A percentile compares a stretch with the other conserved stretches of the same genome.
Evolutionary conservation across 2,113 vertebrate genomes (phyloP).

Genomic region (Hylia prasina): DNA sequence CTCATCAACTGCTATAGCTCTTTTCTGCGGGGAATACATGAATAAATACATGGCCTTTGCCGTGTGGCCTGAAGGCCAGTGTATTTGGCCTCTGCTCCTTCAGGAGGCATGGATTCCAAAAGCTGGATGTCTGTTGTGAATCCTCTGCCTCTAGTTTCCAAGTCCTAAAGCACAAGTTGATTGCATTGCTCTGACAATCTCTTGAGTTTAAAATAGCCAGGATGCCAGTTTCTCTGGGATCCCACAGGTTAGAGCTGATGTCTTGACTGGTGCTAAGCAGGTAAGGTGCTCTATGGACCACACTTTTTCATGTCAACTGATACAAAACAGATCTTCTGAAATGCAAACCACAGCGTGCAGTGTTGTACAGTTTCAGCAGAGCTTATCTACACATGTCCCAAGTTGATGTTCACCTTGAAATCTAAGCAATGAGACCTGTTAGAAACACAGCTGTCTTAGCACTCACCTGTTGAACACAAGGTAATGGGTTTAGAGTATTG

Average conservation of each 20-base stretch:
- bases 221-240: neutral
- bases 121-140: conserved; percentile 3
- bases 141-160: neutral
- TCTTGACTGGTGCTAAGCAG: neutral
- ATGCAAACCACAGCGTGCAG: accelerated
- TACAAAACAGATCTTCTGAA: neutral
- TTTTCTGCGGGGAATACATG: conserved; percentile 46
- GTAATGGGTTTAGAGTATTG: neutral
- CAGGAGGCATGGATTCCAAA: conserved; percentile 20
- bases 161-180: neutral
- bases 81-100: conserved; percentile 30
- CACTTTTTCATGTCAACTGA: neutral
- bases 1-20: conserved; percentile 45
- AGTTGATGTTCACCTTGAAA: neutral
- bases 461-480: neutral
- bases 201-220: neutral
- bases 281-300: neutral
- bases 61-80: conserved; percentile 30
- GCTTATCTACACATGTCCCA: neutral
- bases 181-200: neutral
- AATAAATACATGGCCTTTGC: conserved; percentile 46
- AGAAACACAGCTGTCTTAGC: neutral
- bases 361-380: neutral
- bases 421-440: neutral
- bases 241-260: neutral